Base-by-base conservation (phyloP, 2,888 invertebrate species). In the Hemaris fuciformis region DNA sequence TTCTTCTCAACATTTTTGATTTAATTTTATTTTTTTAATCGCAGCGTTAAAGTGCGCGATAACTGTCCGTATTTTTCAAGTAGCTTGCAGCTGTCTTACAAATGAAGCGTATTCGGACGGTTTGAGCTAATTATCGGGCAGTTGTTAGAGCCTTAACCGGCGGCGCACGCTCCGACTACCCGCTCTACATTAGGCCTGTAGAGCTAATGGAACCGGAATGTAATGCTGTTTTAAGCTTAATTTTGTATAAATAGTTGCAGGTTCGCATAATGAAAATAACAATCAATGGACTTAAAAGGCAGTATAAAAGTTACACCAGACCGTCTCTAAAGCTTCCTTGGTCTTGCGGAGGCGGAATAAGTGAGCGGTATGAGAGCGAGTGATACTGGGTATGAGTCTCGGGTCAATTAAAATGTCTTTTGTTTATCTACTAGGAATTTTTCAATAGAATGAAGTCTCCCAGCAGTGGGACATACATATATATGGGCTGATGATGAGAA, bases 141-240 rank as follows among this genome's bases (percentile, higher is more conserved):
- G 61, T 57, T 57, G 61, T 57, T 48, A 57, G 56, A 31, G 15
- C 61, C 61, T 43, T 57, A 61, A 57, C 42, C 18, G 41, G 60
- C 48, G 8, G 22, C 53, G 18, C 53, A 53, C 31, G 53, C 18
- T 48, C 13, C 48, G n/a, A 31, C 27, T 48, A 48, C 48, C 13
- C 48, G 8, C 48, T 27, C 48, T 27, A 6, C 5, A 22, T 27
- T 53, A 27, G 10, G 38, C n/a, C 38, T 38, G 10, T 22, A 20
- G 43, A 18, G 31, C 10, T 53, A 31, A 53, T 53, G 27, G 31
- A 53, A 31, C 18, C 31, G 31, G 53, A 31, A 53, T 53, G 18
- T 53, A 7, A 22, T 20, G 48, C n/a, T 43, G 25, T 48, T 48
- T 15, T 15, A n/a, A 38, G n/a, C n/a, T 38, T 38, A 38, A 38